Conservation (phyloP, 1,140 invertebrate genomes). For the Zophobas morio region DNA sequence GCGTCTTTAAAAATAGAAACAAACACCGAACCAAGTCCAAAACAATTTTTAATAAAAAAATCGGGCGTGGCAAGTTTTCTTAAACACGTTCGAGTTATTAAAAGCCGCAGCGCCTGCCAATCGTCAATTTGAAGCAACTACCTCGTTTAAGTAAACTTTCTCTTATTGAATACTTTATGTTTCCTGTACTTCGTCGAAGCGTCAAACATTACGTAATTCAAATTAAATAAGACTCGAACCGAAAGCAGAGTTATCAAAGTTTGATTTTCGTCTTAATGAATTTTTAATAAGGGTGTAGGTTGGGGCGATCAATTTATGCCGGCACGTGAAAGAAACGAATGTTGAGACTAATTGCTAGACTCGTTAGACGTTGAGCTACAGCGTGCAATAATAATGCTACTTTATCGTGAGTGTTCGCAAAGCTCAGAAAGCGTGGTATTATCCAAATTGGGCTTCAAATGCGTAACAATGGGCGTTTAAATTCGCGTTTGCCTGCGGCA, state of each 20-base stretch:
- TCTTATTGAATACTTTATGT: too few relatives aligned
- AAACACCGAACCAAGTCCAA: too few relatives aligned
- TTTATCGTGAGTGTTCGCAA: background rate
- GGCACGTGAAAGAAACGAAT: slow-evolving; percentile 9
- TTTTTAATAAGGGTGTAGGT: slow-evolving; percentile 13
- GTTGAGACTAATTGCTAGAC: slow-evolving; percentile 17
- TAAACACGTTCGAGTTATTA: too few relatives aligned
- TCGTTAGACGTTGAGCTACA: slow-evolving; percentile 13
- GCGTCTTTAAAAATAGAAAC: too few relatives aligned
- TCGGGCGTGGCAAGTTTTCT: too few relatives aligned
- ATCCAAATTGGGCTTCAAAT: background rate
- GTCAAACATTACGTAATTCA: slow-evolving; percentile 3
- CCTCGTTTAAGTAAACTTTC: too few relatives aligned
- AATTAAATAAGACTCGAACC: slow-evolving; percentile 2
- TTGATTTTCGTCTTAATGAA: slow-evolving; percentile 26
- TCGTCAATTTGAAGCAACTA: too few relatives aligned
- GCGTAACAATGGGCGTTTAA: too few relatives aligned
- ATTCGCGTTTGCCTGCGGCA: background rate
- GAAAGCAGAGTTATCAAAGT: slow-evolving; percentile 16
- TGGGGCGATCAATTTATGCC: background rate
- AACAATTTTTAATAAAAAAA: too few relatives aligned
- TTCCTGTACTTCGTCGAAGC: background rate
- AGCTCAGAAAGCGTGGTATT: background rate
- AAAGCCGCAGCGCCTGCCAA: too few relatives aligned
- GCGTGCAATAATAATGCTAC: background rate